Evolutionary conservation across 2,888 invertebrate genomes (phyloP), one percentile per base, ranked within the genome.

Genomic region (Drosophila testacea): DNA sequence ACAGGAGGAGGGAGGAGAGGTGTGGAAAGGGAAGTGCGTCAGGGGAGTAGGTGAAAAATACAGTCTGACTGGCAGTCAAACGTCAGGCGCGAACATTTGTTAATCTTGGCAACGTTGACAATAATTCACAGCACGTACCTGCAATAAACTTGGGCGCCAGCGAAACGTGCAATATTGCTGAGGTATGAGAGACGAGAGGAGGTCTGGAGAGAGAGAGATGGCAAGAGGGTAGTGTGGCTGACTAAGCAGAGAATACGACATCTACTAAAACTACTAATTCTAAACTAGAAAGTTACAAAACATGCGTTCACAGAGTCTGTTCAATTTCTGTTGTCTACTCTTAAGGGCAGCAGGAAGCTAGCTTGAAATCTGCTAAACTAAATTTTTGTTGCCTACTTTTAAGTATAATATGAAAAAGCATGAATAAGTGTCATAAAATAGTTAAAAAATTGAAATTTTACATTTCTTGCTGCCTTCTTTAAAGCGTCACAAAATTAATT

Each of bases 111-210:
- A 69, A 61, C 32, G 81, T 69, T 86, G 83, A 80, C 83, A 86
- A 88, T 88, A 83, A 83, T 83, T 83, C 83, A 83, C 71, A 61
- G 68, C 83, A 83, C 83, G 83, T 83, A 83, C 70, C 87, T 86
- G 83, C 87, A 81, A 86, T 83, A 83, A 83, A 83, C 79, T 64
- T 48, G 36, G 63, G 54, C 64, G 55, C 42, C 46, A 48, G 54
- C 57, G 28, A 27, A 73, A 60, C 39, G 44, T 71, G 55, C 46
- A 51, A 47, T 54, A 28, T n/a, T 51, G 16, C 28, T 22, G 16
- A 6, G 10, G 0, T 0, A 22, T 22, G 2, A 22, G 22, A n/a
- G 7, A 9, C 7, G 10, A 7, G 27, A 27, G 22, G 16, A 30
- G 11, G 11, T 10, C 42, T 10, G 9, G 6, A 11, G 10, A 30